Conservation (phyloP, 2,797 vertebrate genomes). For the Coregonus suidteri region DNA sequence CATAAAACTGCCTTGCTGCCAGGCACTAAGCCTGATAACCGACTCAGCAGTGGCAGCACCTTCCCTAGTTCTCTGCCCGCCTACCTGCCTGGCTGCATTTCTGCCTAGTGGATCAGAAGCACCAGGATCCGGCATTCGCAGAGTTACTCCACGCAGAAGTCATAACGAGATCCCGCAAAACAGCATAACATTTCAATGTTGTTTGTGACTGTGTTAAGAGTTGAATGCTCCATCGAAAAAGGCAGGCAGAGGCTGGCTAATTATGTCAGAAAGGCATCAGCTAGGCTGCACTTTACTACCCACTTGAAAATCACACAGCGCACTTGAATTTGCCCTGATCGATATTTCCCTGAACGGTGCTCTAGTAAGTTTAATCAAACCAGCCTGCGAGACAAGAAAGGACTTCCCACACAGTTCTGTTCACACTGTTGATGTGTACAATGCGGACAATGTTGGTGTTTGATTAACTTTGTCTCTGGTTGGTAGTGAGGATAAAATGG, state of each 20-base stretch:
- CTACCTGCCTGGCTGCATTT: conserved; percentile 15
- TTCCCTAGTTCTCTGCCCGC: conserved; percentile 13
- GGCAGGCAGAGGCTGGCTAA: neutral
- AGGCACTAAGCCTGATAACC: conserved; percentile 11
- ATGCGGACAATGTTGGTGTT: neutral
- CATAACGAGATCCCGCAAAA: neutral
- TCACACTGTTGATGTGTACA: neutral
- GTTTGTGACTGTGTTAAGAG: conserved; percentile 4
- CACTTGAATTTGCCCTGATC: conserved; percentile 18
- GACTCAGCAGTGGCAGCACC: neutral
- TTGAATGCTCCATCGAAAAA: neutral
- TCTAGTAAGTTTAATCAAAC: conserved; percentile 25
- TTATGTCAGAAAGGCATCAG: conserved; percentile 15
- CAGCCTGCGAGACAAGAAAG: conserved; percentile 1
- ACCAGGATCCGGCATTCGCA: neutral
- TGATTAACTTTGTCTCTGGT: neutral
- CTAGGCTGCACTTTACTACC: conserved; percentile 16
- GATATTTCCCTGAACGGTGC: conserved; percentile 19
- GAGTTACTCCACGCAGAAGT: neutral
- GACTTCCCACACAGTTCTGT: conserved; percentile 13
- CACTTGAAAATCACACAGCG: conserved; percentile 15
- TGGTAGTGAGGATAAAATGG: neutral
- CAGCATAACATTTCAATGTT: neutral
- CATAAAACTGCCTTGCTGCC: conserved; percentile 20
- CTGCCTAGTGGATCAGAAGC: conserved; percentile 15